A percentile compares a stretch with the other conserved stretches of the same genome.
Evolutionary conservation across 53 echinoderm and acorn worm species (phyloP).

Genomic region (Mesocentrotus franciscanus): DNA sequence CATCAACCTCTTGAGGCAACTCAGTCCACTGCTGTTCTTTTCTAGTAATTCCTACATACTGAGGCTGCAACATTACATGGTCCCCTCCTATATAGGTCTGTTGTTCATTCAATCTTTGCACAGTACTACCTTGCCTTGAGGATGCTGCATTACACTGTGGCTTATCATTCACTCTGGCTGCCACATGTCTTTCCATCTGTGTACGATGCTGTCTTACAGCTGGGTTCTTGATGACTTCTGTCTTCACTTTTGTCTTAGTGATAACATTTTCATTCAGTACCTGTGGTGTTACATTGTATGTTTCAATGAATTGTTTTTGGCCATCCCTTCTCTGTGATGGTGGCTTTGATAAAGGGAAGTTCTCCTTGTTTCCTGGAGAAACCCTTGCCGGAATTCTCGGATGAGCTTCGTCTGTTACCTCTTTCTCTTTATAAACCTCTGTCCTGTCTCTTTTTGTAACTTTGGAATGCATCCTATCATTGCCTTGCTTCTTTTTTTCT

Average conservation of each 20-base stretch:
- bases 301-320: constrained; percentile 10
- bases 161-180: neutral
- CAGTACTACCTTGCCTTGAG: neutral
- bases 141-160: neutral
- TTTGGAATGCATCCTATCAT: neutral
- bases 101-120: neutral
- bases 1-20: neutral
- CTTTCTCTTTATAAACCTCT: neutral
- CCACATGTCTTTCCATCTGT: neutral
- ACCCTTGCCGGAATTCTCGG: constrained; percentile 27
- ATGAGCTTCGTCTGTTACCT: neutral
- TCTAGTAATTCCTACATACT: neutral
- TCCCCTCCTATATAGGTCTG: neutral
- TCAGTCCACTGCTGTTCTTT: neutral
- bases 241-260: constrained; percentile 26
- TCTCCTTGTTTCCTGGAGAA: constrained; percentile 54
- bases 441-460: neutral
- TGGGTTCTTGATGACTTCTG: constrained; percentile 18
- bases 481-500: neutral
- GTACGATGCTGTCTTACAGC: neutral
- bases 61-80: neutral
- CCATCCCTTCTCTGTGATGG: neutral
- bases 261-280: constrained; percentile 36
- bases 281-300: constrained; percentile 45
- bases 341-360: neutral